These are phyloP conservation scores for Cercopithecus hamlyni DNA, from an alignment of 2,797 vertebrate genomes.

Conservation along the genomic window DNA sequence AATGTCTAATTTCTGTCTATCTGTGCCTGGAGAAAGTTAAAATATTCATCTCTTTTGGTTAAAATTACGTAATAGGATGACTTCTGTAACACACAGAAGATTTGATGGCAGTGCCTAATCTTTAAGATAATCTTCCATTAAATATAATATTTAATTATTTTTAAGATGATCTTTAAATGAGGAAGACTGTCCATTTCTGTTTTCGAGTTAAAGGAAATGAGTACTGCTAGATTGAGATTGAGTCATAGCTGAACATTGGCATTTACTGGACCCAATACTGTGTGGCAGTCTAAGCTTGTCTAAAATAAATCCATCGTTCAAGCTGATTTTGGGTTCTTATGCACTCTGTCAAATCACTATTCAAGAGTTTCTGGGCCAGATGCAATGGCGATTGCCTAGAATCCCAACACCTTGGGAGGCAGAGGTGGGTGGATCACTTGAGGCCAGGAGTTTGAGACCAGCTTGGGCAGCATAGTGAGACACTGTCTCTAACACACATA, in stretches of 20 bases:
- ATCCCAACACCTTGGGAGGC: not conserved
- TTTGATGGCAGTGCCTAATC: not conserved
- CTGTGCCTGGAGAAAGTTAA: not conserved
- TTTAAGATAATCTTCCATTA: not conserved
- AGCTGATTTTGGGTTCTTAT: not conserved
- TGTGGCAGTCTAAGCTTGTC: not conserved
- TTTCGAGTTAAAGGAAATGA: not conserved
- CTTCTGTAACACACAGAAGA: not conserved
- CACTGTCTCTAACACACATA: not conserved
- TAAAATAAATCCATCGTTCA: not conserved
- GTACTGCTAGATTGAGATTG: not conserved
- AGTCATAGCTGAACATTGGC: rapidly evolving
- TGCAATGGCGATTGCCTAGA: not conserved
- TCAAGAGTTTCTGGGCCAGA: not conserved
- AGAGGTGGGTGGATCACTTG: not conserved
- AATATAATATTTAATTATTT: not conserved
- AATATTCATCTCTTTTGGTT: not conserved
- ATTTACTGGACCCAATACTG: not conserved
- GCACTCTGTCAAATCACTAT: not conserved
- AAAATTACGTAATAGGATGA: not conserved
- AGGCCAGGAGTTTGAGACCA: not conserved
- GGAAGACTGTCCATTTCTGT: not conserved
- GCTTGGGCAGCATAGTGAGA: not conserved
- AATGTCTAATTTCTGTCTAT: not conserved
- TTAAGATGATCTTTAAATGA: not conserved